Percentiles rank a stretch among this genome's conserved stretches.
Evolutionary conservation across 2,888 invertebrate genomes (phyloP).

Genomic region (Eutolmus rufibarbis): DNA sequence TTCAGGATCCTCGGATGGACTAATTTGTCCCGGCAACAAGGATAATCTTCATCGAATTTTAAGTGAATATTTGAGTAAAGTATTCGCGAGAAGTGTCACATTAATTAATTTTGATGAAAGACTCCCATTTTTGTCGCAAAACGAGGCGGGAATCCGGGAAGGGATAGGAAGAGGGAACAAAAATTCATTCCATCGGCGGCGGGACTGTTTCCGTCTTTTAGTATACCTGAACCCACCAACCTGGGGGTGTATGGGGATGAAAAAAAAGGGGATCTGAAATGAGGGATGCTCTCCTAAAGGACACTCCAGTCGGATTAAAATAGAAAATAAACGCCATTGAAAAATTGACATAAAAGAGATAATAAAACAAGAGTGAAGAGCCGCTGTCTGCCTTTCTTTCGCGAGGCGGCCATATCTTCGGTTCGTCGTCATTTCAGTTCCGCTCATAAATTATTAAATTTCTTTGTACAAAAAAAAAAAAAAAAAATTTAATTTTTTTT

Average conservation of each 20-base stretch:
- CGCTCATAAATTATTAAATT: slow-evolving; percentile 19
- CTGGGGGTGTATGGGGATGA: not conserved
- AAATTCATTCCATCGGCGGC: not conserved
- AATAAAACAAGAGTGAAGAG: not conserved
- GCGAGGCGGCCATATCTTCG: not conserved
- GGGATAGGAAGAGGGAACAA: not conserved
- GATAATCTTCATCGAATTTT: not conserved
- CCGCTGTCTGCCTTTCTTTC: not conserved
- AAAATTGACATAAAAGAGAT: not conserved
- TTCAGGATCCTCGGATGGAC: not conserved
- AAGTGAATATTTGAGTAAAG: not conserved
- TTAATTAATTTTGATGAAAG: not conserved
- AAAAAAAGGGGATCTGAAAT: not conserved
- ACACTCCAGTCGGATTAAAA: not conserved
- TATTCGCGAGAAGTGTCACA: not conserved
- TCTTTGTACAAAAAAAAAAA: not conserved
- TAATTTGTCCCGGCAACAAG: not conserved
- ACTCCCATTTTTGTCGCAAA: not conserved
- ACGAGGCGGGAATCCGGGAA: not conserved
- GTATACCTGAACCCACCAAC: not conserved
- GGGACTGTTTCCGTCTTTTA: not conserved
- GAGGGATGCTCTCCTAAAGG: not conserved
- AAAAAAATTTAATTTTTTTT: not conserved
- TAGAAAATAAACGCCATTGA: not conserved
- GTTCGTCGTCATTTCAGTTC: slow-evolving; percentile 5